These are phyloP conservation scores for Bubo blakistoni DNA, from an alignment of 2,113 vertebrate genomes.

Conservation along the genomic window DNA sequence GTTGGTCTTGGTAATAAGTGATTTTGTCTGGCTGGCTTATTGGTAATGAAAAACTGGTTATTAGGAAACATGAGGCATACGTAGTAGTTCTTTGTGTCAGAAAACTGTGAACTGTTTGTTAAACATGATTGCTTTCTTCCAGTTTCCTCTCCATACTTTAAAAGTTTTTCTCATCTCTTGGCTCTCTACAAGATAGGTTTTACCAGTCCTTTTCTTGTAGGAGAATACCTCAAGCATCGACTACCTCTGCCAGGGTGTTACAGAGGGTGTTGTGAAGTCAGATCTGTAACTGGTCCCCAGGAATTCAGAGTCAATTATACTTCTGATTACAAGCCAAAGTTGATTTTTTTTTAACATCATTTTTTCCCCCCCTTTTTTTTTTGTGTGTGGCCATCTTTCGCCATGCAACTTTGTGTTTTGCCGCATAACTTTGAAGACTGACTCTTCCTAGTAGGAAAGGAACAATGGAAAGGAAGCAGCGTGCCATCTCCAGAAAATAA, in stretches of 20 bases:
- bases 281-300: not conserved
- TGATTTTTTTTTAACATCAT: not conserved
- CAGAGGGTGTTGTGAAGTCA: fast-evolving
- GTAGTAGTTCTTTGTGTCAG: not conserved
- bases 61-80: not conserved
- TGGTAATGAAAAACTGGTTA: not conserved
- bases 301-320: not conserved
- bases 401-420: too few relatives aligned
- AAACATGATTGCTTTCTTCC: not conserved
- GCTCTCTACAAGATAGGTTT: not conserved
- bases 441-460: not conserved
- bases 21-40: not conserved
- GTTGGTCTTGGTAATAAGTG: fast-evolving
- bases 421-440: not conserved
- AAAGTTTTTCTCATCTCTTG: not conserved
- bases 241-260: not conserved
- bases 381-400: not conserved
- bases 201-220: not conserved
- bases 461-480: not conserved
- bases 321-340: not conserved
- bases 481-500: not conserved
- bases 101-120: not conserved
- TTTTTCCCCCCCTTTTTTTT: fast-evolving
- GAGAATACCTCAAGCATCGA: not conserved
- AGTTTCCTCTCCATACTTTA: not conserved